Percentiles rank a stretch among this genome's conserved stretches.
These are phyloP conservation scores for Neosalanx taihuensis DNA, from an alignment of 2,797 vertebrate genomes.

Conservation along the genomic window DNA sequence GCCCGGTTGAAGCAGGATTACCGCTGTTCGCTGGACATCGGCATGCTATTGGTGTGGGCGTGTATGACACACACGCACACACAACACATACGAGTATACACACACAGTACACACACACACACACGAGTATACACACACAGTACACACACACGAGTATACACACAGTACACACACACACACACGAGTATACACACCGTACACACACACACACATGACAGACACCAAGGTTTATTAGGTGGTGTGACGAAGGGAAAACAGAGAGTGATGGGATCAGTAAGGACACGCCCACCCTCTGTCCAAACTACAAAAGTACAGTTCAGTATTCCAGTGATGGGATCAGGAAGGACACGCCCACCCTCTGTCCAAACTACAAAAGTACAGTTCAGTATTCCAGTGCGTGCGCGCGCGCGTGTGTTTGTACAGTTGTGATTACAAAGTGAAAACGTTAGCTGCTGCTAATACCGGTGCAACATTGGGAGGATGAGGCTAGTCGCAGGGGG, in stretches of 20 bases:
- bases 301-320: conserved; percentile 65
- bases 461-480: too few relatives aligned
- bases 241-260: conserved; percentile 44
- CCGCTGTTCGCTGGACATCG: background rate
- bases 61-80: background rate
- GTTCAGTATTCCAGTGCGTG: conserved; percentile 51
- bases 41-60: background rate
- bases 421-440: too few relatives aligned
- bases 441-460: too few relatives aligned
- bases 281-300: conserved; percentile 37
- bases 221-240: conserved; percentile 8
- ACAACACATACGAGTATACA: too few relatives aligned
- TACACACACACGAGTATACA: background rate
- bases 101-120: background rate
- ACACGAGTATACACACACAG: background rate
- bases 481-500: conserved; percentile 27
- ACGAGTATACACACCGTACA: too few relatives aligned
- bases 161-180: too few relatives aligned
- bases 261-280: conserved; percentile 54
- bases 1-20: background rate
- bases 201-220: background rate
- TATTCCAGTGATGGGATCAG: conserved; percentile 54
- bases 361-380: conserved; percentile 64
- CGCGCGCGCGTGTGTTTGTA: conserved; percentile 51
- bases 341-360: conserved; percentile 40